Conservation (phyloP, 2,888 invertebrate species). For the Dryococelus australis region DNA sequence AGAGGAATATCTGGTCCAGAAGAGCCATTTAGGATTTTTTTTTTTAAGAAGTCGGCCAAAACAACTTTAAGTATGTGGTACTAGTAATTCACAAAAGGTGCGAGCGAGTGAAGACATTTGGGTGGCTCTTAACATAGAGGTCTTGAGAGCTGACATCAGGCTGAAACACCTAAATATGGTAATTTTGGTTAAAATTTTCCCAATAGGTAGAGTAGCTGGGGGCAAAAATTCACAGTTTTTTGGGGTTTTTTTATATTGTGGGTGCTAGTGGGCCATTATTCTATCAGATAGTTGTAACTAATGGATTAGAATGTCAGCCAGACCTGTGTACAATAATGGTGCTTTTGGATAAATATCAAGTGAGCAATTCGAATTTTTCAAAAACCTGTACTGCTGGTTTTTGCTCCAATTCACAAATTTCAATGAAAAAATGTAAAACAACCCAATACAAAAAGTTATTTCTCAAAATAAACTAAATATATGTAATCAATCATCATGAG, state of each 20-base stretch:
- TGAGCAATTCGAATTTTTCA: neutral
- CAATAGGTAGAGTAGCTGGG: too few species aligned
- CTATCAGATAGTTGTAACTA: neutral
- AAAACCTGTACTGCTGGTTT: neutral
- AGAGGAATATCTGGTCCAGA: too few species aligned
- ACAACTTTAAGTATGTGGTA: too few species aligned
- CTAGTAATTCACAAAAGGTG: too few species aligned
- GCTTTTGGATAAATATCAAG: conserved; percentile 5
- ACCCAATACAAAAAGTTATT: neutral
- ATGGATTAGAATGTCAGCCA: neutral
- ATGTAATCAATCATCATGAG: neutral
- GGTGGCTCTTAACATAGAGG: too few species aligned
- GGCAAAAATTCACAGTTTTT: too few species aligned
- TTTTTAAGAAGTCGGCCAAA: too few species aligned
- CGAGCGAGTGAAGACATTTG: too few species aligned
- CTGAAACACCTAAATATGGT: too few species aligned
- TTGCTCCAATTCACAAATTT: neutral
- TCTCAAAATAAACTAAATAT: neutral
- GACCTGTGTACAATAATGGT: neutral
- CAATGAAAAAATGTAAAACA: neutral
- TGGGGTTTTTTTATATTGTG: neutral
- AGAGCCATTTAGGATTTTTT: too few species aligned
- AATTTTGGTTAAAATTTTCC: too few species aligned
- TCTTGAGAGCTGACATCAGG: too few species aligned
- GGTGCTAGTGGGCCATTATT: neutral